Percentiles rank a stretch among this genome's conserved stretches.
Evolutionary conservation across 2,113 vertebrate genomes (phyloP).

Genomic region (Mus spicilegus): DNA sequence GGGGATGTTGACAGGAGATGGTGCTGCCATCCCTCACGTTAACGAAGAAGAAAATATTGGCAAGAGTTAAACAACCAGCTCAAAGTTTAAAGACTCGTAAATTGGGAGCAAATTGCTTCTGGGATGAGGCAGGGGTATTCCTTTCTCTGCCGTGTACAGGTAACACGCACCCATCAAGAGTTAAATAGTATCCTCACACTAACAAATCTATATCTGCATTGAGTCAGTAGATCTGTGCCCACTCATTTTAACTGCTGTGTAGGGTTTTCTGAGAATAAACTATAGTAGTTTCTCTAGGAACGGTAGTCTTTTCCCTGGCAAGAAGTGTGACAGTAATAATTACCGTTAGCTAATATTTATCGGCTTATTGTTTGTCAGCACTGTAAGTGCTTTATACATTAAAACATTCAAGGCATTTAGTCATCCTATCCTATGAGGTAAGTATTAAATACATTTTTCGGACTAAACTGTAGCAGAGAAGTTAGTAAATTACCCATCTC

Average conservation of each 20-base stretch:
- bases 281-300: not conserved
- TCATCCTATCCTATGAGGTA: not conserved
- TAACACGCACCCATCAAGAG: not conserved
- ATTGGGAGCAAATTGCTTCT: not conserved
- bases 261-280: constrained; percentile 27
- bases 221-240: not conserved
- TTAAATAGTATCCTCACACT: not conserved
- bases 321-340: not conserved
- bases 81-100: not conserved
- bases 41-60: constrained; percentile 19
- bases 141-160: not conserved
- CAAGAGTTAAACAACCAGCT: not conserved
- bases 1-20: not conserved
- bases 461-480: not conserved
- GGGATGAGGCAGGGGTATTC: constrained; percentile 1
- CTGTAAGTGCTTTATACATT: not conserved
- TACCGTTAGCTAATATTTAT: not conserved
- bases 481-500: constrained; percentile 20
- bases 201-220: not conserved
- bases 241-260: constrained; percentile 4
- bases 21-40: not conserved
- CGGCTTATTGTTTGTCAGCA: not conserved
- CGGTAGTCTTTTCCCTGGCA: not conserved
- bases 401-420: not conserved
- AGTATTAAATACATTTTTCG: not conserved